Evolutionary conservation across 2,113 vertebrate species (phyloP), one percentile per base, ranked within the genome.

Genomic region (Ibidorhyncha struthersii): DNA sequence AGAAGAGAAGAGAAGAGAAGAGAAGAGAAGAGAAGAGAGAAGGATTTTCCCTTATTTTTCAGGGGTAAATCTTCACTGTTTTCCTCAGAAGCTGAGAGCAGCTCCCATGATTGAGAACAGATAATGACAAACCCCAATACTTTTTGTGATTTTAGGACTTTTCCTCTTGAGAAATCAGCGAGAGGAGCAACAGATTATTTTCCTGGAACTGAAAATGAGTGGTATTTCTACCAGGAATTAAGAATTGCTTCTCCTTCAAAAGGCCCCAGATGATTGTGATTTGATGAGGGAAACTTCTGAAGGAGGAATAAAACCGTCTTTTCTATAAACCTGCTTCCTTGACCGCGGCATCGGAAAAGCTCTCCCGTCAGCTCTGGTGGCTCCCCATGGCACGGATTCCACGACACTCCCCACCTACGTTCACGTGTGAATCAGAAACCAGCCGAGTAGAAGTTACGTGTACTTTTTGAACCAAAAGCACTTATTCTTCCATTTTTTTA

Each of bases 331-430:
- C 38, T 29, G 20, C 8, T 40, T 47, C 58, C 34, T 26, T 9
- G 20, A 27, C 14, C 4, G 58, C 18, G 58, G 41, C 29, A 12
- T 12, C 38, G 12, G n/a, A 19, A 2, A 20, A 22, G 6, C 50
- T 38, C n/a, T 21, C 3, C 36, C 7, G 2, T 8, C 10, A 6
- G 43, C 43, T 45, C 14, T 10, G 43, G 43, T 8, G 43, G 43
- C 43, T 18, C 17, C 17, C 45, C 17, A 9, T 4, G 45, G 45
- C 45, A 45, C 7, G 18, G 45, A 7, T 18, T 45, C 45, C 18
- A 6, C 18, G 27, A 4, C 8, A 13, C 18, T 29, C 34, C 8
- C n/a, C 1, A 4, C 55, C 23, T 3, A 2, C 0, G 3, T 4
- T 23, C 69, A 21, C 25, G 2, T 6, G 21, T 1, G 3, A 32